These are phyloP conservation scores for Stichopus horrens DNA, from an alignment of 53 echinoderm and acorn worm species.

Conservation along the genomic window DNA sequence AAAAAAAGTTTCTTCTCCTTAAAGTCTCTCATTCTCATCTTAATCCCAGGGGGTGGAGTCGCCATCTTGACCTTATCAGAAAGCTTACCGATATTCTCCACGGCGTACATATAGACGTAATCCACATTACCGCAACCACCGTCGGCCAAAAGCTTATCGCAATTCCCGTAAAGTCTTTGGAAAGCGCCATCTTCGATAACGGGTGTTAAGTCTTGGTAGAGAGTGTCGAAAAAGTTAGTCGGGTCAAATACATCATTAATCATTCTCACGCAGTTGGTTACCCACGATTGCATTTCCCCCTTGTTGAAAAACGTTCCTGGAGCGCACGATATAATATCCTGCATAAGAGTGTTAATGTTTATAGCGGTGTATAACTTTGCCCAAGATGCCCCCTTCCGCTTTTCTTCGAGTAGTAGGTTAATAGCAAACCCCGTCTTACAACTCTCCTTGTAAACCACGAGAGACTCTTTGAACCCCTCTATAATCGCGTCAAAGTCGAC, in stretches of 20 bases:
- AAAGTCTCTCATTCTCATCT: background rate
- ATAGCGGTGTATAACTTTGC: background rate
- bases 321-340: background rate
- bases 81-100: background rate
- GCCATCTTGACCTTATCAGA: background rate
- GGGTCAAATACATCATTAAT: background rate
- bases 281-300: background rate
- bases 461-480: background rate
- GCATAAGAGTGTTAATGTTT: background rate
- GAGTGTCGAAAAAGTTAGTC: background rate
- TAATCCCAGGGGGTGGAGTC: constrained; percentile 8
- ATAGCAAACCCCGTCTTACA: background rate
- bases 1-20: background rate
- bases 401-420: background rate
- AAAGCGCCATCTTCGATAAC: constrained; percentile 8
- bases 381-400: background rate
- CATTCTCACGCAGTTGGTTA: background rate
- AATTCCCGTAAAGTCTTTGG: background rate
- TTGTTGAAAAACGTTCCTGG: background rate
- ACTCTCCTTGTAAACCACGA: background rate
- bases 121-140: background rate
- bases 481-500: constrained; percentile 1
- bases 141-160: background rate
- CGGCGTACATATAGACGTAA: background rate
- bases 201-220: background rate